Conservation (phyloP, 2,797 vertebrate genomes). For the Enoplosus armatus region DNA sequence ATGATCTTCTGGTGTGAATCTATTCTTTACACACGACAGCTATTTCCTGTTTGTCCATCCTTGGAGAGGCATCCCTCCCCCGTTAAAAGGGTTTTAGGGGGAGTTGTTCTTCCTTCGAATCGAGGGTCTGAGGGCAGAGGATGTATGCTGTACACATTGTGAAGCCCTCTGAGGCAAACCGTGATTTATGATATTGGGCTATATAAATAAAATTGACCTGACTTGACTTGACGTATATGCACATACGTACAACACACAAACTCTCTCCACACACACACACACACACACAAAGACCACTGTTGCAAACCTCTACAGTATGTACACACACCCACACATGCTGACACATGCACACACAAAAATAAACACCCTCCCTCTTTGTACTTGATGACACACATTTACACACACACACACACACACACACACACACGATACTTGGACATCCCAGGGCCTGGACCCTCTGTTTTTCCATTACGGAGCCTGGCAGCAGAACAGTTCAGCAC, state of each 20-base stretch:
- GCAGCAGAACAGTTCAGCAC: constrained; percentile 52
- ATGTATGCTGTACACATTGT: no score
- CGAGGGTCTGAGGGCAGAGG: no score
- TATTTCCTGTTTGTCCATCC: no score
- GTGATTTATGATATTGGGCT: no score
- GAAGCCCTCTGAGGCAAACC: no score
- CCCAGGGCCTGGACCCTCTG: constrained; percentile 60
- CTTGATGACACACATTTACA: constrained; percentile 45
- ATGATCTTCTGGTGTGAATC: no score
- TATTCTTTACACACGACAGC: no score
- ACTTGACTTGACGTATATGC: no score
- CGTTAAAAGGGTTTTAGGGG: no score
- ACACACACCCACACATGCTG: constrained; percentile 53
- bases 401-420: constrained; percentile 20
- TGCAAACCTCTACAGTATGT: constrained; percentile 27
- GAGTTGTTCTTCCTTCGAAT: no score
- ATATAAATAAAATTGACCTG: no score
- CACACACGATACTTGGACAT: constrained; percentile 48
- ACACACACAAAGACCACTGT: not conserved
- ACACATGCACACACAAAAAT: constrained; percentile 52
- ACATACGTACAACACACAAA: not conserved
- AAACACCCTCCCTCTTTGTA: constrained; percentile 32
- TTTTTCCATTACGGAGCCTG: constrained; percentile 74
- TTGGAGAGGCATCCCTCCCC: no score
- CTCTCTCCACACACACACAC: not conserved